Evolutionary conservation across 92 coral and sea anemone genomes (phyloP), one percentile per base, ranked within the genome.

Genomic region (Zoanthus sociatus): DNA sequence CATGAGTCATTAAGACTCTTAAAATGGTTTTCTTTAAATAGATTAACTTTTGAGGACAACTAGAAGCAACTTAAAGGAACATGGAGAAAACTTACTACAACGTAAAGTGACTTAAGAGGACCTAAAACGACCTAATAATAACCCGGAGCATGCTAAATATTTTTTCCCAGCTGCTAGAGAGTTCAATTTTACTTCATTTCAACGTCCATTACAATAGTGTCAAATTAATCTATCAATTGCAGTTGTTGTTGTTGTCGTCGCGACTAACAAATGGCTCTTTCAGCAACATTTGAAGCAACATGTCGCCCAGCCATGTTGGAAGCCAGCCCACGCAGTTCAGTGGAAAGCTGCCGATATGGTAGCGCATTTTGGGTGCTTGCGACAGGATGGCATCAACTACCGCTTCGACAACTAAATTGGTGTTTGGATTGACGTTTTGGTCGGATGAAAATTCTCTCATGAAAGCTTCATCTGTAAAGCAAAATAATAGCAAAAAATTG

Each of bases 281-380:
- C 47, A 78, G 21, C 20, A 78, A 56, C 10, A 78, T 46, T 58
- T 78, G 69, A 56, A 78, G 83, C 70, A 78, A 9, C 55, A 54
- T 78, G 84, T 89, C 92, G 13, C 88, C 85, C 50, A 84, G 46
- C 67, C 78, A 77, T 61, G 92, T 83, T 31, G 92, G 88, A 31
- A 89, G 14, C 69, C 92, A 75, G 9, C 88, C 71, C 31, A 89
- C 44, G 84, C 92, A 89, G 45, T 83, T 70, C 85, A 87, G 87
- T 64, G 87, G 64, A 13, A 84, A 66, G 17, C 82, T 84, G 74
- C 92, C 83, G 55, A 89, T 46, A 30, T 83, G 84, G 56, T 89
- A 89, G 20, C 92, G 92, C 53, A 37, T 48, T 78, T 68, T 77
- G 9, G 92, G 92, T 21, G 73, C 78, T 10, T 66, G 47, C 20